These are phyloP conservation scores for Lanistes nyassanus DNA, from an alignment of 1,140 invertebrate species.

Conservation along the genomic window DNA sequence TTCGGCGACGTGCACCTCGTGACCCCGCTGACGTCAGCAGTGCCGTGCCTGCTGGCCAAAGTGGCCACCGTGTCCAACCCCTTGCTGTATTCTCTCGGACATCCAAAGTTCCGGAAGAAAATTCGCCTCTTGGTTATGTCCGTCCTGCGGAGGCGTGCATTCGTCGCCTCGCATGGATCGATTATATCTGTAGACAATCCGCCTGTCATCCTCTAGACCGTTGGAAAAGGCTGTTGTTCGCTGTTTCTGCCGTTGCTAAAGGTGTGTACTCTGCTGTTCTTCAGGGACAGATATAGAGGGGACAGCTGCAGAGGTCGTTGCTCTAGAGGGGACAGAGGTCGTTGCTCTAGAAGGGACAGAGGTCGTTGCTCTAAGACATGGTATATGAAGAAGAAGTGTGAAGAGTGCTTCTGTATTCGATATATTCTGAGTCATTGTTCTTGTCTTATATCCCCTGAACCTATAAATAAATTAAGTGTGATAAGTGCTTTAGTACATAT, in stretches of 20 bases:
- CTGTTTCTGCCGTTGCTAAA: neutral
- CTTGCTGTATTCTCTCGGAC: slow-evolving; percentile 77
- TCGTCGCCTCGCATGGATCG: neutral
- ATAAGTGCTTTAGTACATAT: neutral
- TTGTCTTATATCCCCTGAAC: too few relatives aligned
- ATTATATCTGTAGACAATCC: neutral
- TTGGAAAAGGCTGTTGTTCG: neutral
- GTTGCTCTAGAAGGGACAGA: neutral
- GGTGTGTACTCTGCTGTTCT: neutral
- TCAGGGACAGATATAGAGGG: neutral
- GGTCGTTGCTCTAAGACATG: neutral
- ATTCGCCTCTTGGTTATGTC: slow-evolving; percentile 14
- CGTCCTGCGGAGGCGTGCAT: neutral
- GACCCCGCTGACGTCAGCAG: slow-evolving; percentile 72
- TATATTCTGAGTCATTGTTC: too few relatives aligned
- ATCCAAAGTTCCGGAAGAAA: slow-evolving; percentile 42
- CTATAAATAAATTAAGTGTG: too few relatives aligned
- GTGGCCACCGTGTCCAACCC: slow-evolving; percentile 83
- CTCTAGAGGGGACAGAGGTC: too few relatives aligned
- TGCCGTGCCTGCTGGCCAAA: slow-evolving; percentile 80
- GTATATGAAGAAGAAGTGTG: neutral
- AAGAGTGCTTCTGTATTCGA: neutral
- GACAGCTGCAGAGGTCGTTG: neutral
- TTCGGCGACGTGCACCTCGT: slow-evolving; percentile 70
- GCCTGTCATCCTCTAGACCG: neutral